These are phyloP conservation scores for Leptopterna dolabrata DNA, from an alignment of 2,888 invertebrate genomes.

Conservation along the genomic window DNA sequence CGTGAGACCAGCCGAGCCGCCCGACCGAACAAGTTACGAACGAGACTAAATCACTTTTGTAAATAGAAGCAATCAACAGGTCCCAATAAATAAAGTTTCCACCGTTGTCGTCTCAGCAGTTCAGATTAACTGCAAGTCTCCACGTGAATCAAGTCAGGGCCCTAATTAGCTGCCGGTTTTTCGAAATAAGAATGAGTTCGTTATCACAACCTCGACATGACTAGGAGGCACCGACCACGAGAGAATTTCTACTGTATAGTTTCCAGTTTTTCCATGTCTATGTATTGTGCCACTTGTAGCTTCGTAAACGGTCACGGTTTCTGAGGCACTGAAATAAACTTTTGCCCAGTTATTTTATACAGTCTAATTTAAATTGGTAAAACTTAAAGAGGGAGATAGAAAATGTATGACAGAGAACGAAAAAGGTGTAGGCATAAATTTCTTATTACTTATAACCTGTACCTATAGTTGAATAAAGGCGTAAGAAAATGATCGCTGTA, in stretches of 20 bases:
- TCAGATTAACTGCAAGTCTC: neutral
- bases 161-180: neutral
- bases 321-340: no score
- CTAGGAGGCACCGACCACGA: neutral
- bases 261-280: neutral
- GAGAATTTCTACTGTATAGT: neutral
- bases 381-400: no score
- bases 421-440: no score
- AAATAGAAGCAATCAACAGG: slow-evolving; percentile 42
- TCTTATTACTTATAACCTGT: no score
- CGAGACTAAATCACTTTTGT: slow-evolving; percentile 31
- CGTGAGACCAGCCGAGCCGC: slow-evolving; percentile 16
- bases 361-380: no score
- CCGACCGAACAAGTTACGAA: slow-evolving; percentile 28
- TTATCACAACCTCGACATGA: neutral
- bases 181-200: neutral
- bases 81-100: slow-evolving; percentile 40
- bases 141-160: neutral
- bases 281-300: no score
- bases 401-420: no score
- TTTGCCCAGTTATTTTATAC: no score
- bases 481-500: no score
- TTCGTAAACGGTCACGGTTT: no score
- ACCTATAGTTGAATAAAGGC: no score
- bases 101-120: neutral